phyloP scores from a whole-genome alignment of 2,113 vertebrate genomes.

The Mandrillus leucophaeus region DNA sequence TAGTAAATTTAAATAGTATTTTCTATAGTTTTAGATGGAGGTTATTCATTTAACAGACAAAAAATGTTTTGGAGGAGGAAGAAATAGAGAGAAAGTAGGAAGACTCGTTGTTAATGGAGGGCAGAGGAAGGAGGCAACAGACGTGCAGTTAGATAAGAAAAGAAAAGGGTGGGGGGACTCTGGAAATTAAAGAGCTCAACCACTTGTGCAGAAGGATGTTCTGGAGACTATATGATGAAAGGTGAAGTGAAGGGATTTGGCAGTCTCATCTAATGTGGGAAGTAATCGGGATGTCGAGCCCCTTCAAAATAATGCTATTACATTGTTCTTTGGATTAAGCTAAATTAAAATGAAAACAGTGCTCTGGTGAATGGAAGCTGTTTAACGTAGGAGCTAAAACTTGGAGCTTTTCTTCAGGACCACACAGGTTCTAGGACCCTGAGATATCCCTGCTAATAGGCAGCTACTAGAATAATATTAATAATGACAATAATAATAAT shows the following conservation, averaged over 20 bases:
- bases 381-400: not conserved
- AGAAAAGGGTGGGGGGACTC: not conserved
- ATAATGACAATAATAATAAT: not conserved
- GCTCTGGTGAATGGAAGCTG: not conserved
- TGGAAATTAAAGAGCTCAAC: not conserved
- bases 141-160: not conserved
- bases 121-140: not conserved
- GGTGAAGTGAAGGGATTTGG: not conserved
- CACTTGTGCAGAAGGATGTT: not conserved
- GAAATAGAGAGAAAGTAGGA: not conserved
- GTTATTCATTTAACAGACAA: not conserved
- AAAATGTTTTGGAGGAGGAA: not conserved
- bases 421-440: not conserved
- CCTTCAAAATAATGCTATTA: not conserved
- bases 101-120: not conserved
- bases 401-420: not conserved
- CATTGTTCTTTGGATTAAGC: conserved; percentile 1
- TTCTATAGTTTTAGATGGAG: not conserved
- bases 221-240: not conserved
- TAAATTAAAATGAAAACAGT: not conserved
- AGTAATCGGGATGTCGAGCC: not conserved
- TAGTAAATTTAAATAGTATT: not conserved
- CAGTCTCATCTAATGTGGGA: not conserved
- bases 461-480: not conserved
- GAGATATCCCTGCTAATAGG: not conserved